Conservation (phyloP, 2,113 vertebrate species). For the Antechinus flavipes region DNA sequence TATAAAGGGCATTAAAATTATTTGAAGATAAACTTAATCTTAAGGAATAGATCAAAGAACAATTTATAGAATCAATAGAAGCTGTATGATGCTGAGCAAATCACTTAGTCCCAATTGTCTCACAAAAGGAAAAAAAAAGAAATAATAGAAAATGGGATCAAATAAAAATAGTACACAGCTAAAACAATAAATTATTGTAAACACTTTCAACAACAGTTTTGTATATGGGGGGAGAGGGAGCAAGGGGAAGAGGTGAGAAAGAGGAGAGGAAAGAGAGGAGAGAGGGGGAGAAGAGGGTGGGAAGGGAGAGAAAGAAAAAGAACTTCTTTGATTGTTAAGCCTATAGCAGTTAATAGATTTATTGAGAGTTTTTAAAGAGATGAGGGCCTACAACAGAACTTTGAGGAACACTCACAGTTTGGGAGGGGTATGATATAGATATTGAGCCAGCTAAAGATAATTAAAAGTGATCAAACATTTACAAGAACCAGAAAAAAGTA, state of each 20-base stretch:
- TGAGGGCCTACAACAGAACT: not conserved
- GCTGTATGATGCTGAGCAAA: too few species aligned
- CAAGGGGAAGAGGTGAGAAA: too few species aligned
- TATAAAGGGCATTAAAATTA: not conserved
- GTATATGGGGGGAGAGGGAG: not conserved
- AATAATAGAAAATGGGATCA: not conserved
- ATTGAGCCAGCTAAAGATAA: not conserved
- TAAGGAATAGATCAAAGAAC: not conserved
- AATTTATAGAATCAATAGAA: not conserved
- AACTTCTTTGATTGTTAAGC: not conserved
- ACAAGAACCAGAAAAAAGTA: not conserved
- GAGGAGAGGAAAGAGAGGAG: too few species aligned
- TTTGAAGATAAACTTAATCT: not conserved
- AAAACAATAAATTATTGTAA: not conserved
- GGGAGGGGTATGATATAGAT: not conserved
- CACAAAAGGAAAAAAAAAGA: not conserved
- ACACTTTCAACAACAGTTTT: not conserved
- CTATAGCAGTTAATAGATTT: not conserved
- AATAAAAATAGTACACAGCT: not conserved
- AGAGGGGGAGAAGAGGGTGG: too few species aligned
- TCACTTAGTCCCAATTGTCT: too few species aligned
- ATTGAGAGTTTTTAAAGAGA: not conserved
- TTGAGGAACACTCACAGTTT: not conserved
- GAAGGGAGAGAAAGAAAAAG: too few species aligned
- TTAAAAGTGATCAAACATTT: not conserved